Base-by-base conservation (phyloP, 2,888 invertebrate genomes). In the Calephelis perditalis region DNA sequence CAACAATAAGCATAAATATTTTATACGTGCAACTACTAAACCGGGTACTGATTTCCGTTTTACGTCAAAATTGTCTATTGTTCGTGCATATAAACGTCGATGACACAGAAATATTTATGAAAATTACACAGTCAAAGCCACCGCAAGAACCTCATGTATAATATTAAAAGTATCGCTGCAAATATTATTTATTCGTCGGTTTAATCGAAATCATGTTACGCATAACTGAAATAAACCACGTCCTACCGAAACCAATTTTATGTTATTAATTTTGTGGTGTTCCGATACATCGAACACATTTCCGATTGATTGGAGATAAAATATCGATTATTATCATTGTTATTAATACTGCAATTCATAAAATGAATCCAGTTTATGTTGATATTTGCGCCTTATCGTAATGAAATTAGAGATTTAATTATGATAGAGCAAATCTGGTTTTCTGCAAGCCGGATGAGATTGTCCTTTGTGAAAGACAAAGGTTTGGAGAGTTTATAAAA, bases 211-310 rank as follows among this genome's bases (percentile, higher is more conserved):
- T 36, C 36, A 54, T 54, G 52, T 35, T 36, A 54, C 35, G 35
- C 52, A 36, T 54, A 54, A 54, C 35, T 36, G 52, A 54, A 54
- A 54, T 35, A 54, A 54, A 54, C 54, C 54, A 54, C 54, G 54
- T 54, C 26, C 54, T 35, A 54, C 54, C 36, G 54, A 54, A 54
- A 54, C 54, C 54, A 54, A 54, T 54, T 54, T 54, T 36, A 54
- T 54, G 11, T 54, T 54, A 54, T 54, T 54, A 54, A 54, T 54
- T 54, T 54, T 35, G 54, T 54, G 54, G 54, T 36, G 36, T 54
- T 54, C 54, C 54, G 36, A 54, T 54, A 54, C 54, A 36, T 54
- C 54, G 54, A 54, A 54, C 54, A 54, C 54, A 54, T 35, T 54
- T 54, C 54, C 52, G 52, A 54, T 54, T 54, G 52, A 54, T n/a